These are phyloP conservation scores for Trachythela sp. DNA, from an alignment of 64 coral and sea anemone genomes.

Conservation along the genomic window DNA sequence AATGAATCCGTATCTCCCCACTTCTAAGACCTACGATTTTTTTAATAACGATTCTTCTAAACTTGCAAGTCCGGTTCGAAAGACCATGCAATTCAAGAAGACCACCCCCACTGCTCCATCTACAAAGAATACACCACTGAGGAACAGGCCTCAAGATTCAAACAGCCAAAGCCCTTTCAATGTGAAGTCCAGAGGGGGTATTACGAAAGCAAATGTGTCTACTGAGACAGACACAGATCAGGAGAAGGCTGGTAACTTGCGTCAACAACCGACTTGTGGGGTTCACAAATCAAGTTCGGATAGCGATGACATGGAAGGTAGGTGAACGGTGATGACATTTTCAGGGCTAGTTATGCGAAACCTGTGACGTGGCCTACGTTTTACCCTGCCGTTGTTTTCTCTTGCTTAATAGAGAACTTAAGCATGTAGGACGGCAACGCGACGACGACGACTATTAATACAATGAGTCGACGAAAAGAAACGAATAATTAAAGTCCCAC, in stretches of 20 bases:
- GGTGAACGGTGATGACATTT: not conserved
- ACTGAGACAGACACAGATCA: not conserved
- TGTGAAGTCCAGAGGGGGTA: not conserved
- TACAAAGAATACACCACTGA: not conserved
- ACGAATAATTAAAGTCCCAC: too few species aligned
- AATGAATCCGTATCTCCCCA: not conserved
- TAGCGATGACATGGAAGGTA: not conserved
- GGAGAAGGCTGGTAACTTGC: not conserved
- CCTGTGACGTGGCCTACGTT: too few species aligned
- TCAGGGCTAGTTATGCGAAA: too few species aligned
- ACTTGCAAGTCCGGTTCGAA: not conserved
- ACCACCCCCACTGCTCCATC: not conserved
- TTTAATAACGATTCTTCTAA: not conserved
- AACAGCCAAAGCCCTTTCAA: not conserved
- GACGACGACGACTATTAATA: too few species aligned
- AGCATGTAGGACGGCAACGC: too few species aligned
- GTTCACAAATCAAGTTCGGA: not conserved
- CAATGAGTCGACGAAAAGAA: too few species aligned
- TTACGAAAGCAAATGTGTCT: not conserved
- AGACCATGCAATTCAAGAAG: not conserved
- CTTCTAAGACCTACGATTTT: not conserved
- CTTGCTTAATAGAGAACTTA: too few species aligned
- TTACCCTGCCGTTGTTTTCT: too few species aligned
- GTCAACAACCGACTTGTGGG: not conserved
- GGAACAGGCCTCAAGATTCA: not conserved